phyloP scores from a whole-genome alignment of 2,888 invertebrate genomes.

The Gerosis bhagava region DNA sequence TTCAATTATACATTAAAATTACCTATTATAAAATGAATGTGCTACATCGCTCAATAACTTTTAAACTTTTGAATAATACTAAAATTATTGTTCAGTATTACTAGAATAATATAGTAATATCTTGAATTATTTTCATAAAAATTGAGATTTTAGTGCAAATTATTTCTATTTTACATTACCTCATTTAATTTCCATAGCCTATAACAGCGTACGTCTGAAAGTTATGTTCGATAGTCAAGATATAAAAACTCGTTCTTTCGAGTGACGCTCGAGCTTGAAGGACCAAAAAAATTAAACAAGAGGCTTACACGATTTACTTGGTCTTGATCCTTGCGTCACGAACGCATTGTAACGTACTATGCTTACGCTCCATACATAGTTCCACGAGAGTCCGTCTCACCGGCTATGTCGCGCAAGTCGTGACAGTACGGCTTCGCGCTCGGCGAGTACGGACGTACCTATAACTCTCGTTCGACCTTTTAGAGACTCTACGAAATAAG shows the following conservation, averaged over 20 bases:
- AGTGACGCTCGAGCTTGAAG: slow-evolving; percentile 1
- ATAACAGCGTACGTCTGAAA: no score
- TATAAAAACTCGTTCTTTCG: slow-evolving; percentile 13
- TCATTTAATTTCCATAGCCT: no score
- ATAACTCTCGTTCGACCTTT: slow-evolving; percentile 37
- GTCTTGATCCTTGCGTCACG: slow-evolving; percentile 55
- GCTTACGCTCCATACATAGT: slow-evolving; percentile 56
- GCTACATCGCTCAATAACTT: no score
- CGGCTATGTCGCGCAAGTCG: slow-evolving; percentile 60
- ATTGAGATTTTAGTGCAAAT: no score
- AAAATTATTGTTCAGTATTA: no score
- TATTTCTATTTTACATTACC: no score
- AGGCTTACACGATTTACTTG: slow-evolving; percentile 22
- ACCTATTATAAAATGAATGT: no score
- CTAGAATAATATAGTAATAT: no score
- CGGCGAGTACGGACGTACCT: slow-evolving; percentile 59
- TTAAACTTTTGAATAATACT: no score
- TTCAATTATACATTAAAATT: no score
- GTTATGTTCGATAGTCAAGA: slow-evolving; percentile 4
- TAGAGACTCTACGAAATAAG: slow-evolving; percentile 67
- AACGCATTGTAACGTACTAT: slow-evolving; percentile 23
- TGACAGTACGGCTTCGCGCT: slow-evolving; percentile 62
- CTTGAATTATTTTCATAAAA: no score
- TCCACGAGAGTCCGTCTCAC: slow-evolving; percentile 49
- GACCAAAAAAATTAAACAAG: slow-evolving; percentile 12